phyloP scores from a whole-genome alignment of 1,140 invertebrate species.

The Laupala kohalensis region DNA sequence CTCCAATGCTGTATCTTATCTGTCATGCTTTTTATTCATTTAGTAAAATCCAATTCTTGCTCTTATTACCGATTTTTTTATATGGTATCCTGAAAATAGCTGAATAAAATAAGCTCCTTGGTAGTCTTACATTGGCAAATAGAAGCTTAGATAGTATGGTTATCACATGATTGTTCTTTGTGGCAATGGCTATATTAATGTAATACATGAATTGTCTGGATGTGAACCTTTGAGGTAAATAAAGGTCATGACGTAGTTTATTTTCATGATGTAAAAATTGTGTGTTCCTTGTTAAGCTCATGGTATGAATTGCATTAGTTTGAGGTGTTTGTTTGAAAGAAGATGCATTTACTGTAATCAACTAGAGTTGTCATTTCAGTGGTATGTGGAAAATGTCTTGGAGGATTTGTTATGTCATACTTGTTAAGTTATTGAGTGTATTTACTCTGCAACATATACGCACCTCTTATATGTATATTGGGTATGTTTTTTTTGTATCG shows the following conservation, averaged over 20 bases:
- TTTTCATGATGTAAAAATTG: not conserved
- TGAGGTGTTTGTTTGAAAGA: not conserved
- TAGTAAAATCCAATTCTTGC: not conserved
- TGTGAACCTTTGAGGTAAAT: not conserved
- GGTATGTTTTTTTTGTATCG: not conserved
- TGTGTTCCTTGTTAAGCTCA: not conserved
- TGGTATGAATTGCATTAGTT: not conserved
- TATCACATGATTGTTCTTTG: not conserved
- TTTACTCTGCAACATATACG: not conserved
- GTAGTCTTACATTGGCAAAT: not conserved
- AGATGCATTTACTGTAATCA: not conserved
- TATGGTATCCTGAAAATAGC: not conserved
- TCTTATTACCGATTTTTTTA: not conserved
- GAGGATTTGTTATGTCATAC: not conserved
- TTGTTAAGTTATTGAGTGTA: not conserved
- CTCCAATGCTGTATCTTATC: conserved; percentile 4
- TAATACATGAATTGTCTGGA: not conserved
- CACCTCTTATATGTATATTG: not conserved
- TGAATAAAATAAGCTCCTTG: not conserved
- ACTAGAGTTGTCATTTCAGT: not conserved
- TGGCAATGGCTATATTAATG: not conserved
- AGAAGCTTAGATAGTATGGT: not conserved
- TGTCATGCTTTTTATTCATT: conserved; percentile 1
- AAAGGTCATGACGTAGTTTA: not conserved
- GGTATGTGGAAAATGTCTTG: not conserved